Conservation (phyloP, 2,888 invertebrate species). For the Spodoptera littoralis region DNA sequence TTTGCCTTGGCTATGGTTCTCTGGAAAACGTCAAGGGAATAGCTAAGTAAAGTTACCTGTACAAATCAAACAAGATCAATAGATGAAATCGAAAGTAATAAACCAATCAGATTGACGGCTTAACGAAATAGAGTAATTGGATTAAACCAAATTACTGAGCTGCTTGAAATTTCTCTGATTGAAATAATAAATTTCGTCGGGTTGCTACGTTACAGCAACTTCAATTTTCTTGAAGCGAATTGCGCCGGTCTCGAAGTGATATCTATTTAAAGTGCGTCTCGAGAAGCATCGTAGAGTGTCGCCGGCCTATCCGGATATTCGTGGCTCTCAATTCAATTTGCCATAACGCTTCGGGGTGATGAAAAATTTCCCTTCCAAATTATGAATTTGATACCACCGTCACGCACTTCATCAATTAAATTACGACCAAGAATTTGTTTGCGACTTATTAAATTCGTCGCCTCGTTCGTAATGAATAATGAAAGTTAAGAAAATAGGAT, state of each 20-base stretch:
- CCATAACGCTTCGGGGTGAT: conserved; percentile 74
- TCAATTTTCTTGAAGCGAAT: conserved; percentile 48
- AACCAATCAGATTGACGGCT: conserved; percentile 6
- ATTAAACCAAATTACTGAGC: conserved; percentile 22
- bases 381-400: conserved; percentile 80
- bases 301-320: conserved; percentile 63
- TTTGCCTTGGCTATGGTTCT: not conserved
- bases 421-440: conserved; percentile 73
- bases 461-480: conserved; percentile 62
- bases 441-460: conserved; percentile 66
- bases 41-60: not conserved
- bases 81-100: not conserved
- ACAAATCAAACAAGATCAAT: not conserved
- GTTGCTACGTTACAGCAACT: conserved; percentile 45
- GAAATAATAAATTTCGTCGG: conserved; percentile 39
- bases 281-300: conserved; percentile 55
- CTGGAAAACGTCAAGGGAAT: not conserved
- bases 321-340: conserved; percentile 81
- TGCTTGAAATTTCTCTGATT: conserved; percentile 15
- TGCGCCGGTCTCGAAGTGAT: conserved; percentile 50
- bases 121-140: conserved; percentile 9
- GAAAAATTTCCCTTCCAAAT: conserved; percentile 84
- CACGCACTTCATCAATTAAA: conserved; percentile 82
- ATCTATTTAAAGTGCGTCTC: conserved; percentile 52
- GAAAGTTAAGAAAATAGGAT: conserved; percentile 52